A percentile compares a stretch with the other conserved stretches of the same genome.
Evolutionary conservation across 2,113 vertebrate genomes (phyloP).

Genomic region (Pagrus major): DNA sequence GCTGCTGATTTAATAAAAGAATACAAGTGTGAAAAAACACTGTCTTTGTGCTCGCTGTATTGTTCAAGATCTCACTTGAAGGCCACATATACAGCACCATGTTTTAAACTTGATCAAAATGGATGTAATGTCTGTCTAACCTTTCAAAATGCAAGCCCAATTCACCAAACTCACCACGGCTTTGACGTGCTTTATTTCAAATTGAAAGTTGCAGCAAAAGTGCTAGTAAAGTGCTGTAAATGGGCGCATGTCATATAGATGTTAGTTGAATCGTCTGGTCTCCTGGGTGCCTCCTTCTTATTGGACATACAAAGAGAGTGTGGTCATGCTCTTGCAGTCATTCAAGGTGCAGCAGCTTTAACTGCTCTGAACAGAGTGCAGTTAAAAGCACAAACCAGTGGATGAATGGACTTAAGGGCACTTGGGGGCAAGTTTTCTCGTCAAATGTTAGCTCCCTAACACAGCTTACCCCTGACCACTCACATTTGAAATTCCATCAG

Average conservation of each 20-base stretch:
- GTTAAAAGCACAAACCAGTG: background rate
- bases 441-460: constrained; percentile 18
- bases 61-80: background rate
- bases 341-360: background rate
- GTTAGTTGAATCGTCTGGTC: no score
- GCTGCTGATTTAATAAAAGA: background rate
- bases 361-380: background rate
- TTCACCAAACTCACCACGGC: background rate
- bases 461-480: constrained; percentile 39
- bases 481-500: constrained; percentile 71
- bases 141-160: background rate
- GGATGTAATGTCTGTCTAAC: background rate
- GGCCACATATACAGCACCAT: background rate
- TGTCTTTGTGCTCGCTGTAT: background rate
- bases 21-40: no score
- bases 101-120: background rate
- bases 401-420: constrained; percentile 11
- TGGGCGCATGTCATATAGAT: no score
- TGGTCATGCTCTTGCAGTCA: background rate
- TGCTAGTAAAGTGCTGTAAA: background rate
- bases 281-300: background rate
- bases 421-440: background rate
- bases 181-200: background rate
- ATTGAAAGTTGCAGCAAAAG: background rate
- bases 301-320: background rate